phyloP scores from a whole-genome alignment of 2,113 vertebrate species.

The Gallinago media region DNA sequence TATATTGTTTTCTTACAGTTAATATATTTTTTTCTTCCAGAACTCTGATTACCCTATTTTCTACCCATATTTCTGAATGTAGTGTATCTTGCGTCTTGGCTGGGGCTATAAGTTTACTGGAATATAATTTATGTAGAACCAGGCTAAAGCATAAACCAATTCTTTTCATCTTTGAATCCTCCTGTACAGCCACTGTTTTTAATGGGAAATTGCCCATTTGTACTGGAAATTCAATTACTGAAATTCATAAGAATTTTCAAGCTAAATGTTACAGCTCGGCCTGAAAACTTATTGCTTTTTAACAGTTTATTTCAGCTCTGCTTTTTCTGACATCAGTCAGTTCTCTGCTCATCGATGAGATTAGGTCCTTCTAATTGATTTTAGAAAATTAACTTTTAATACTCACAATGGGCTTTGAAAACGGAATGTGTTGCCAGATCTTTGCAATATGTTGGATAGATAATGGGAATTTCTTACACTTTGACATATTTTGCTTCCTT shows the following conservation, averaged over 20 bases:
- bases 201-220: not conserved
- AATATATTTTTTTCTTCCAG: not conserved
- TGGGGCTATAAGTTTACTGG: not conserved
- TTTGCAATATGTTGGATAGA: not conserved
- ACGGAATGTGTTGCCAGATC: not conserved
- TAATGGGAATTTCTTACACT: not conserved
- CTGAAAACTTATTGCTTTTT: not conserved
- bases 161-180: not conserved
- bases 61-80: not conserved
- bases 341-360: not conserved
- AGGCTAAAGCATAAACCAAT: not conserved
- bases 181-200: not conserved
- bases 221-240: not conserved
- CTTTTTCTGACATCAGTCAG: not conserved
- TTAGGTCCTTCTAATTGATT: conserved; percentile 6
- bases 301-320: not conserved
- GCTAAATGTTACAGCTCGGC: not conserved
- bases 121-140: not conserved
- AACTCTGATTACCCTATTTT: not conserved
- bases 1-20: not conserved
- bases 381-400: not conserved
- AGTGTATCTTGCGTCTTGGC: not conserved
- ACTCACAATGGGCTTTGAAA: not conserved
- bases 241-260: not conserved
- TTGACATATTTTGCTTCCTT: not conserved